Base-by-base conservation (phyloP, 2,113 vertebrate species). In the Calidris pygmaea region DNA sequence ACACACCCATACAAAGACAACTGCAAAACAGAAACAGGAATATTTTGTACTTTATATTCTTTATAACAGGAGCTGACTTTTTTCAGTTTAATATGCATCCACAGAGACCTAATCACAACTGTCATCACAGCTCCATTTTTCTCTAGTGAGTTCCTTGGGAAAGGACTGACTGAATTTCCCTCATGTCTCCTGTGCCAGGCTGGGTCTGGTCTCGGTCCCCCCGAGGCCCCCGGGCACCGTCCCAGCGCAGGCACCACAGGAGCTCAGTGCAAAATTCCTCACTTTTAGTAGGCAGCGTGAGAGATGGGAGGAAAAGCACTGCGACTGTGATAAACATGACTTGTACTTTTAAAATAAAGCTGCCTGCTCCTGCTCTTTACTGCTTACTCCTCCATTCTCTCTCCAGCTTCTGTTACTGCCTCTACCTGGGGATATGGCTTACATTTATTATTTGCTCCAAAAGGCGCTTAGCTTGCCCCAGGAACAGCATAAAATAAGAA, bases 361-460 rank as follows among this genome's bases (percentile, higher is more conserved):
- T 90, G 74, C 85, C 95, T 87, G 85, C 47, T 90, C 74, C 85
- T 77, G 50, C 37, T 27, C 92, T 96, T 93, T 92, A 75, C n/a
- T 78, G 72, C 85, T 88, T 78, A 83, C 37, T 91, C 60, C 66
- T 79, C 50, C 26, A 27, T 84, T 94, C 70, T 56, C 65, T 56
- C 67, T 77, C 76, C 45, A 67, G 80, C 62, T 84, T 75, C 83
- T 68, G 60, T 87, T 93, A 89, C 72, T 48, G 27, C 47, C 47
- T 83, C 55, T 41, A 43, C 39, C 43, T 52, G 23, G 78, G 65
- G 76, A 72, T 50, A 78, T 0, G 47, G 41, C 45, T 92, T 68
- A 89, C 39, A n/a, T 75, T 65, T 94, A 88, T 81, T 90, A 32
- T 83, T 87, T 91, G n/a, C 79, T 90, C 85, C 66, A 83, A 45